Evolutionary conservation across 2,888 invertebrate species (phyloP), one percentile per base, ranked within the genome.

Genomic region (Dendrolimus houi): DNA sequence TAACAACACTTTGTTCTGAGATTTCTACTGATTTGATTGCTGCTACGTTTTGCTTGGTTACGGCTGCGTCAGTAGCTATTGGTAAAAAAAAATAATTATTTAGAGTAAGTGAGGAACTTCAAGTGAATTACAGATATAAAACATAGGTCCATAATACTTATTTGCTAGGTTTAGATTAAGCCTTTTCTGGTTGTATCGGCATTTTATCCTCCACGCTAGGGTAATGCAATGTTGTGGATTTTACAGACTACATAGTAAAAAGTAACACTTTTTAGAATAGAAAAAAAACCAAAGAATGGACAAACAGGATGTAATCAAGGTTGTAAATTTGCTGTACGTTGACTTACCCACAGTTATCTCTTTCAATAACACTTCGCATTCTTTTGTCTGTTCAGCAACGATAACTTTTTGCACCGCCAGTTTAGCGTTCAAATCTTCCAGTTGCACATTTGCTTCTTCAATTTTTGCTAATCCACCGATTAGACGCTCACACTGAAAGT

Each of bases 381-480:
- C 95, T 56, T 91, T 92, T 0, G 97, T 96, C 62, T 97, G 96
- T 70, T 95, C 93, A 0, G 94, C 94, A 0, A 98, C 96, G 59
- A 95, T 95, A 0, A 95, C 93, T 73, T 96, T 95, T 79, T 98
- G 98, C 41, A 94, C 93, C 0, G 94, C 96, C 40, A 98, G 88
- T 70, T 96, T 95, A 12, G 93, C 92, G 67, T 97, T 97, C 40
- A 98, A 84, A 53, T 95, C 93, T 56, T 94, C 94, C 42, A 98
- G 86, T 75, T 97, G 96, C 1, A 93, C 93, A 58, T 96, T 95
- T 0, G 98, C 97, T 75, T 98, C 97, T 47, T 94, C 95, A 57
- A 98, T 97, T 87, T 96, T 96, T n/a, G 92, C 89, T 64, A 96
- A 78, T 42, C 96, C 95, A 40, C 94, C 94, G 55, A 91, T 91